phyloP scores from a whole-genome alignment of 2,888 invertebrate genomes.

The Hypsopygia costalis region DNA sequence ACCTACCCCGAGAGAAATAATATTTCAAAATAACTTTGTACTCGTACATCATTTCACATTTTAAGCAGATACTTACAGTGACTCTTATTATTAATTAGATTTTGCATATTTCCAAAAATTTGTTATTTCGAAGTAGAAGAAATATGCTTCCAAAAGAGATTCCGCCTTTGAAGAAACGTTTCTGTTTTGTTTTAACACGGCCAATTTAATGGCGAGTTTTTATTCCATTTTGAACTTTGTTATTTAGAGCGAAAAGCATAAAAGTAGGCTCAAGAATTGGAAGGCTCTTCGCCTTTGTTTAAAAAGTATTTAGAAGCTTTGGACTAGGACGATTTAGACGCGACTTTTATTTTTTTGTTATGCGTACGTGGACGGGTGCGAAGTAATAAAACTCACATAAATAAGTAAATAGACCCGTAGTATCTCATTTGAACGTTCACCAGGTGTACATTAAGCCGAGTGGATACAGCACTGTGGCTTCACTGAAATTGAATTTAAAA shows the following conservation, averaged over 20 bases:
- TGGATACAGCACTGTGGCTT: slow-evolving; percentile 72
- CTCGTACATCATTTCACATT: too few relatives aligned
- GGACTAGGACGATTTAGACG: too few relatives aligned
- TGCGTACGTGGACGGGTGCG: slow-evolving; percentile 12
- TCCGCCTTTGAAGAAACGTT: background rate
- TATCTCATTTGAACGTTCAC: slow-evolving; percentile 74
- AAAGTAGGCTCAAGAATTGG: too few relatives aligned
- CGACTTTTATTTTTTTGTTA: too few relatives aligned
- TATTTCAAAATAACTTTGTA: slow-evolving; percentile 4
- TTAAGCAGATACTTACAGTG: slow-evolving; percentile 1
- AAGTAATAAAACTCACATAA: slow-evolving; percentile 45
- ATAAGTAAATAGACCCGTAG: slow-evolving; percentile 54
- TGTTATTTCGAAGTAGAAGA: background rate
- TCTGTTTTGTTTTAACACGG: background rate
- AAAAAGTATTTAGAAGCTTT: too few relatives aligned
- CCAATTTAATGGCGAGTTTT: background rate
- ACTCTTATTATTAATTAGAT: too few relatives aligned
- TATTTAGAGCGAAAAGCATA: background rate
- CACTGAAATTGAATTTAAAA: slow-evolving; percentile 79
- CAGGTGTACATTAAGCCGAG: slow-evolving; percentile 77
- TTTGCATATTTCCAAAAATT: background rate
- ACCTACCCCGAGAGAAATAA: background rate
- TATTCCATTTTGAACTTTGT: background rate
- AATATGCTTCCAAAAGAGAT: background rate
- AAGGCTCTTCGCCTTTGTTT: too few relatives aligned